These are phyloP conservation scores for Scrobipalpa costella DNA, from an alignment of 2,888 invertebrate species.

Conservation along the genomic window DNA sequence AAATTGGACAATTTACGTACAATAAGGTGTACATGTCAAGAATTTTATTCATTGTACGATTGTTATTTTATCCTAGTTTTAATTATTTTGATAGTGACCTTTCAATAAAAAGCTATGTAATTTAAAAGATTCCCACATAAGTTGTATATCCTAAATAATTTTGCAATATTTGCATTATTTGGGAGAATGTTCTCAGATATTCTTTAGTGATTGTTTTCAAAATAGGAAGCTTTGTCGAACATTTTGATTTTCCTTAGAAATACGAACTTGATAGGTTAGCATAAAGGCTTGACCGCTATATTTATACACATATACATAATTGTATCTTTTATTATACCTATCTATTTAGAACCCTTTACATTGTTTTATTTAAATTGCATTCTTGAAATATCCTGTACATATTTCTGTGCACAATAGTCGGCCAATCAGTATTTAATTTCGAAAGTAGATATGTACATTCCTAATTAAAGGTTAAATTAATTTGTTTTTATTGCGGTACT, in stretches of 20 bases:
- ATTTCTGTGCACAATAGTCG: slow-evolving; percentile 39
- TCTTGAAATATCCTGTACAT: slow-evolving; percentile 23
- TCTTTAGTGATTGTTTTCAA: neutral
- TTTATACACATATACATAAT: slow-evolving; percentile 35
- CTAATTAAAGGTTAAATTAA: slow-evolving; percentile 46
- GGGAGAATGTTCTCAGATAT: slow-evolving; percentile 2
- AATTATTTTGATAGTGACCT: slow-evolving; percentile 2
- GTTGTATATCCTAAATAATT: neutral
- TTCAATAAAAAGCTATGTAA: neutral
- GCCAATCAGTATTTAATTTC: slow-evolving; percentile 48
- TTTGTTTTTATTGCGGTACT: slow-evolving; percentile 30
- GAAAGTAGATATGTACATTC: slow-evolving; percentile 53
- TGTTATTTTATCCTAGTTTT: slow-evolving; percentile 15
- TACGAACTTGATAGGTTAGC: slow-evolving; percentile 16
- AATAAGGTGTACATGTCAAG: slow-evolving; percentile 2
- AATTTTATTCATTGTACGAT: slow-evolving; percentile 10
- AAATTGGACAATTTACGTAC: neutral
- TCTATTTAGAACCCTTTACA: slow-evolving; percentile 49
- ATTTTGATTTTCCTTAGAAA: slow-evolving; percentile 13
- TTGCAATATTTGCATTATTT: neutral
- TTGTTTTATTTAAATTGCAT: slow-evolving; percentile 42
- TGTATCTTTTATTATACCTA: slow-evolving; percentile 41
- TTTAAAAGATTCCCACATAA: neutral
- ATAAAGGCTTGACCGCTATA: slow-evolving; percentile 55
- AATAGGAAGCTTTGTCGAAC: slow-evolving; percentile 5